phyloP scores from a whole-genome alignment of 2,797 vertebrate genomes.

The Acomys russatus region DNA sequence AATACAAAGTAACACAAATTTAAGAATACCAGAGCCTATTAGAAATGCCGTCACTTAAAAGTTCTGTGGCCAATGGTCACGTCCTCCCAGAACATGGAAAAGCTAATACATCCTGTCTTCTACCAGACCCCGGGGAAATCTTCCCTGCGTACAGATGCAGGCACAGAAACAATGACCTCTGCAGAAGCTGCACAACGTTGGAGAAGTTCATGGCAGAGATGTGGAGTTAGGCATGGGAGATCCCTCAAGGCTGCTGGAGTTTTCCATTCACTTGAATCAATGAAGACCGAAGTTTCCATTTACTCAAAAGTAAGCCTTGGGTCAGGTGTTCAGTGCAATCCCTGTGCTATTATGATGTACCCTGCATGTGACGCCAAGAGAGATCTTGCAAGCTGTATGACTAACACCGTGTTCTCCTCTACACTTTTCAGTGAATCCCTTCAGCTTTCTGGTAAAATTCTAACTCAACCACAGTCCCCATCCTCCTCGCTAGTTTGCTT shows the following conservation, averaged over 20 bases:
- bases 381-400: neutral
- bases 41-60: neutral
- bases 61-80: neutral
- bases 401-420: neutral
- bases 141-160: neutral
- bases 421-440: neutral
- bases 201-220: neutral
- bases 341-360: neutral
- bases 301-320: neutral
- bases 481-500: neutral
- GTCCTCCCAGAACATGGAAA: neutral
- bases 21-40: neutral
- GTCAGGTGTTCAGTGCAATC: neutral
- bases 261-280: neutral
- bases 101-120: neutral
- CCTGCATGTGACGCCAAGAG: neutral
- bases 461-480: neutral
- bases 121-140: neutral
- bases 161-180: neutral
- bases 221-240: neutral
- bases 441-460: constrained; percentile 29
- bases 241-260: neutral
- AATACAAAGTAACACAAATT: neutral
- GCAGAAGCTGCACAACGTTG: neutral
- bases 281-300: neutral